phyloP scores from a whole-genome alignment of 2,888 invertebrate genomes.

The Agonopterix arenella region DNA sequence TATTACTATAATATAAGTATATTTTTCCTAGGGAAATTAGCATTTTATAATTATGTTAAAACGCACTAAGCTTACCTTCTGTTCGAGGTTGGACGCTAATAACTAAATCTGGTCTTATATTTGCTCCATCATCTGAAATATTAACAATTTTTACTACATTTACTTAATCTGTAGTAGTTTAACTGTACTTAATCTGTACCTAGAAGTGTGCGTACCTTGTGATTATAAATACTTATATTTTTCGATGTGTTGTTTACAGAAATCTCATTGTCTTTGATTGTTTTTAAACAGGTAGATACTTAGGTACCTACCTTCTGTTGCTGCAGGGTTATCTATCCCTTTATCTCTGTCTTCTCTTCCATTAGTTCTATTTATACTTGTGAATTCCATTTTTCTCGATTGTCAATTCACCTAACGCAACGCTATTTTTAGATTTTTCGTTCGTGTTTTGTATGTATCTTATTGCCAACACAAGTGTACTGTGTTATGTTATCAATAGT shows the following conservation, averaged over 20 bases:
- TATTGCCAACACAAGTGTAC: conserved; percentile 37
- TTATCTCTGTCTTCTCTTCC: background rate
- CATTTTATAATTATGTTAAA: too few species aligned
- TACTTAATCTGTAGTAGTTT: too few species aligned
- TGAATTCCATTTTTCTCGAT: background rate
- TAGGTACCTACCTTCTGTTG: conserved; percentile 39
- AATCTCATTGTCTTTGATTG: too few species aligned
- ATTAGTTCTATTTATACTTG: background rate
- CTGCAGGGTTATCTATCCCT: conserved; percentile 45
- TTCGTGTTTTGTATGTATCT: conserved; percentile 24
- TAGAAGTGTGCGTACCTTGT: too few species aligned
- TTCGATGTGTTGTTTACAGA: too few species aligned
- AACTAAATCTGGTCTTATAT: conserved; percentile 45
- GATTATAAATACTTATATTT: too few species aligned
- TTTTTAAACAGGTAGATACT: too few species aligned
- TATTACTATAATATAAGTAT: too few species aligned
- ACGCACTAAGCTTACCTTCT: conserved; percentile 29
- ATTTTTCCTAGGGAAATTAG: too few species aligned
- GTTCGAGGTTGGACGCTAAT: conserved; percentile 57
- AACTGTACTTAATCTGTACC: too few species aligned
- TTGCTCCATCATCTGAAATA: conserved; percentile 45
- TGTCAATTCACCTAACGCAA: background rate
- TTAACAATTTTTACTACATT: background rate
- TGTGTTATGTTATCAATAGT: conserved; percentile 36
- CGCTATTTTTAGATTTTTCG: background rate